Evolutionary conservation across 35 echinoderm and acorn worm species (phyloP), one percentile per base, ranked within the genome.

Genomic region (Acanthaster planci): DNA sequence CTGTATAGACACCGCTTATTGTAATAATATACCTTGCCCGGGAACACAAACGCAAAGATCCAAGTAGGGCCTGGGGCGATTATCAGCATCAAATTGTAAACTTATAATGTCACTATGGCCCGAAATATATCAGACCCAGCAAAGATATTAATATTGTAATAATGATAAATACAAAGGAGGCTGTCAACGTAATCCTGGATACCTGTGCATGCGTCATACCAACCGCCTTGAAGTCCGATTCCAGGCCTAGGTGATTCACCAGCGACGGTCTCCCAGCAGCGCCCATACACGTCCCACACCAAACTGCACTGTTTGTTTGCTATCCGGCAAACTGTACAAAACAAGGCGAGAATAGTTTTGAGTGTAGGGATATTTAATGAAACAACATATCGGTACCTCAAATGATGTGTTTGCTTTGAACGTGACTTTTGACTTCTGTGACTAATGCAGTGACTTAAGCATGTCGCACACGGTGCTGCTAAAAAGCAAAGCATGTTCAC

Each of bases 181-280:
- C 18, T 10, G 7, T 0, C 0, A 0, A 72, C 14, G 14, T 31
- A 72, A 26, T 72, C 8, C n/a, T 29, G 10, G 27, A 67, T 80
- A 94, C 92, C 92, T 77, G 87, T 81, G 32, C 92, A 90, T 38
- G 77, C 92, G 54, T 94, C 92, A 26, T 94, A 94, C 83, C 87
- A 94, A 0, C 82, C 14, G 6, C 59, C 52, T 29, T 78, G 19
- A 21, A 91, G 54, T 1, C 77, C 80, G 8, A 81, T 60, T 18
- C 90, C 90, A 34, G 47, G 77, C 7, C 87, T 35, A 8, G 87
- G 19, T n/a, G 44, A 22, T 10, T 87, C 15, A 1, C 87, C 92
- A 21, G 83, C 77, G 22, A 82, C 12, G 1, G 82, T 83, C 15
- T 94, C 77, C 92, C 92, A 94, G 39, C 92, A 94, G 15, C 77